Conservation (phyloP, 2,797 vertebrate genomes). For the Schizopygopsis malacanthus region DNA sequence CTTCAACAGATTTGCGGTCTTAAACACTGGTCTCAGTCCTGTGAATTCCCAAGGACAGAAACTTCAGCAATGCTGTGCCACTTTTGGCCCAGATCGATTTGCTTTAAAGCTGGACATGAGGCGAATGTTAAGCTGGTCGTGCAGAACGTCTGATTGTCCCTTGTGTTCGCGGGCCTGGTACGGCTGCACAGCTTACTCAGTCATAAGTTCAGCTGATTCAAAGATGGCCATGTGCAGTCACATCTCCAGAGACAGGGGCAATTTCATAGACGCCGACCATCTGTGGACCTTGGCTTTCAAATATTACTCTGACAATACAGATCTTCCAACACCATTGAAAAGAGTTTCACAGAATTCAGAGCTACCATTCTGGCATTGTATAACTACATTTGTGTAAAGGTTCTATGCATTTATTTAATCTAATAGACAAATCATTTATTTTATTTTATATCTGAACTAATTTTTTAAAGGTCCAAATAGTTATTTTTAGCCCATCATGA, state of each 20-base stretch:
- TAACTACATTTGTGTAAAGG: neutral
- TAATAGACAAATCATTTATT: neutral
- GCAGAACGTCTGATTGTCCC: conserved; percentile 41
- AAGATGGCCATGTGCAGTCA: conserved; percentile 36
- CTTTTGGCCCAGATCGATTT: conserved; percentile 64
- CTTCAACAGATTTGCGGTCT: conserved; percentile 2
- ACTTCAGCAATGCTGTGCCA: conserved; percentile 60
- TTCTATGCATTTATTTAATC: neutral
- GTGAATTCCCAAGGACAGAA: conserved; percentile 46
- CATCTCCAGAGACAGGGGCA: conserved; percentile 1
- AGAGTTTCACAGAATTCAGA: neutral
- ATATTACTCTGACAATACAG: neutral
- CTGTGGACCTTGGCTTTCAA: conserved; percentile 2
- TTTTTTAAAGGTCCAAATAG: neutral
- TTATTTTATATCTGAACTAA: neutral
- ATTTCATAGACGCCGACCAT: neutral
- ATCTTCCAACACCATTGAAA: neutral
- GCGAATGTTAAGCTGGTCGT: conserved; percentile 49
- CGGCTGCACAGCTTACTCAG: conserved; percentile 24
- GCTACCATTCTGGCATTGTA: neutral
- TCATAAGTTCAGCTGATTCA: conserved; percentile 46
- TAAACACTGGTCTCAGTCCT: conserved; percentile 22
- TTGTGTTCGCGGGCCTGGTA: conserved; percentile 16
- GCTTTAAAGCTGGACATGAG: conserved; percentile 45
- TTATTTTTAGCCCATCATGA: neutral